Conservation (phyloP, 2,797 vertebrate genomes). For the Streptopelia turtur region DNA sequence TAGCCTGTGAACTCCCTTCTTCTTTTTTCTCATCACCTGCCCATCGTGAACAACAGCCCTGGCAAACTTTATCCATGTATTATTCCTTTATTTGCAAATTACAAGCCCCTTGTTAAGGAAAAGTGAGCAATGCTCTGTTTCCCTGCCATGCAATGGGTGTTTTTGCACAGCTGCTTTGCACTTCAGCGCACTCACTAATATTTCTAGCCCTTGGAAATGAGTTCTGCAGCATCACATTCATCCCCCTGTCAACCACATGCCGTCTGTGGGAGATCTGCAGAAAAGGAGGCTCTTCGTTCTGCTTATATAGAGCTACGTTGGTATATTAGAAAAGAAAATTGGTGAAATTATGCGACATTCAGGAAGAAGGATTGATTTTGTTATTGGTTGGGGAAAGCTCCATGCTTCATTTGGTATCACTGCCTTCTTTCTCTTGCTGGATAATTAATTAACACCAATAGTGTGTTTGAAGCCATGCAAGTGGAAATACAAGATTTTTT, state of each 20-base stretch:
- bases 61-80: neutral
- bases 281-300: neutral
- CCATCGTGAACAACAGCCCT: neutral
- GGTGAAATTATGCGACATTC: neutral
- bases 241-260: neutral
- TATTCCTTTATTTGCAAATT: constrained; percentile 14
- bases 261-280: neutral
- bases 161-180: neutral
- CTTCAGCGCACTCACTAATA: neutral
- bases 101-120: neutral
- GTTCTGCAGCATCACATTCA: neutral
- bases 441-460: neutral
- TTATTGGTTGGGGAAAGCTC: neutral
- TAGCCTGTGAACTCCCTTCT: neutral
- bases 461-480: neutral
- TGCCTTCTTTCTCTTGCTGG: neutral
- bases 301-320: neutral
- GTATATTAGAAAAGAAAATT: neutral
- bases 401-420: neutral
- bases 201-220: neutral
- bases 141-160: rapidly evolving
- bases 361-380: neutral
- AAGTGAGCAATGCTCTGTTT: neutral
- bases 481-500: neutral
- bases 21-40: constrained; percentile 4